Percentiles rank a stretch among this genome's conserved stretches.
phyloP scores from a whole-genome alignment of 1,140 invertebrate genomes.

The Sipha flava region DNA sequence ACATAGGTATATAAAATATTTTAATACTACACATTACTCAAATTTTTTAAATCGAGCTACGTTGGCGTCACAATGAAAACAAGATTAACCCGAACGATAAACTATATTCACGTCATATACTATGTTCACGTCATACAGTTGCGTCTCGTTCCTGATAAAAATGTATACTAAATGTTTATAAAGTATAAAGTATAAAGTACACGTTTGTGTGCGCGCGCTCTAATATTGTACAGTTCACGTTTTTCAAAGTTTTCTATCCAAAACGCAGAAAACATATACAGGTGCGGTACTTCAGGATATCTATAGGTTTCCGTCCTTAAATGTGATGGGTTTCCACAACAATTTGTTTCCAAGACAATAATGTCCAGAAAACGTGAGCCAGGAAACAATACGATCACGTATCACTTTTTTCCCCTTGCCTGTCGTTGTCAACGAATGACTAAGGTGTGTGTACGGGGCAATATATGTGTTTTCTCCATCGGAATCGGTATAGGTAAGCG shows the following conservation, averaged over 20 bases:
- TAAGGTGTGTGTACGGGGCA: neutral
- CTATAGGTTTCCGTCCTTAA: neutral
- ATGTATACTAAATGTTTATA: too few relatives aligned
- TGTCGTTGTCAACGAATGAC: neutral
- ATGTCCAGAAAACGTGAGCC: neutral
- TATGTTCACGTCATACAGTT: too few relatives aligned
- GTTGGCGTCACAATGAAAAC: too few relatives aligned
- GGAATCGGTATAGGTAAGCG: too few relatives aligned
- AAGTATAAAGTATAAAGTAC: neutral
- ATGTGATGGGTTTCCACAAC: neutral
- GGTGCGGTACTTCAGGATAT: neutral
- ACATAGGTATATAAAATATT: too few relatives aligned
- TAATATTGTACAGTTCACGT: neutral
- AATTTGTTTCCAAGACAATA: neutral
- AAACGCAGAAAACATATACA: neutral
- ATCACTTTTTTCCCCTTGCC: neutral
- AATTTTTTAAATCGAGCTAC: too few relatives aligned
- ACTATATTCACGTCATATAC: too few relatives aligned
- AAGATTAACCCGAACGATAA: too few relatives aligned
- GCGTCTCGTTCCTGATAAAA: too few relatives aligned
- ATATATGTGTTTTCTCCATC: neutral
- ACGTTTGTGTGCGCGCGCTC: neutral
- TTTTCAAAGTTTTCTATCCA: neutral
- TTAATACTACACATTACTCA: too few relatives aligned
- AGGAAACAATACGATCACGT: neutral